These are phyloP conservation scores for Hyles euphorbiae DNA, from an alignment of 1,140 invertebrate species.

Conservation along the genomic window DNA sequence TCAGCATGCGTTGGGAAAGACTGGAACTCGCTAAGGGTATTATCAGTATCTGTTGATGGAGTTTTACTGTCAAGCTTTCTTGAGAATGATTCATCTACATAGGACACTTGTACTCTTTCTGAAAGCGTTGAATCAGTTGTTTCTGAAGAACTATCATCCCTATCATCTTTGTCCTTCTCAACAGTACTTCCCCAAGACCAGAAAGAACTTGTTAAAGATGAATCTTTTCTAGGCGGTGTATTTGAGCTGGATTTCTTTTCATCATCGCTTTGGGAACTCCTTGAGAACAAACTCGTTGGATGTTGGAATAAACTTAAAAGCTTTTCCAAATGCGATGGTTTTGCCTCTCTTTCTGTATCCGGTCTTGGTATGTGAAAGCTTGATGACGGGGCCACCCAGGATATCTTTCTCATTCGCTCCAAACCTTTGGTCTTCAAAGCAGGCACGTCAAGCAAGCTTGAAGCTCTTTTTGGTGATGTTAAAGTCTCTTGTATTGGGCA, in stretches of 20 bases:
- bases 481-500: conserved; percentile 37
- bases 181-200: conserved; percentile 65
- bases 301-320: conserved; percentile 76
- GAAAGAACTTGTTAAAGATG: conserved; percentile 61
- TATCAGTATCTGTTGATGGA: conserved; percentile 64
- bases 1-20: conserved; percentile 36
- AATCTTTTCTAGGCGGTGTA: conserved; percentile 65
- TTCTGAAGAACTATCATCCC: conserved; percentile 52
- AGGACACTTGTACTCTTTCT: conserved; percentile 62
- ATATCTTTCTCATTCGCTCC: conserved; percentile 73
- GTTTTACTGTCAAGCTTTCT: conserved; percentile 66
- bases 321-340: conserved; percentile 75
- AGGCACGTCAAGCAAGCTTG: conserved; percentile 66
- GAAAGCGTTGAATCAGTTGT: conserved; percentile 62
- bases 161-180: conserved; percentile 53
- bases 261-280: conserved; percentile 45
- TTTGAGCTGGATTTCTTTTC: conserved; percentile 55
- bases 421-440: conserved; percentile 59
- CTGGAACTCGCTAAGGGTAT: conserved; percentile 64
- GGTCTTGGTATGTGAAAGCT: conserved; percentile 58
- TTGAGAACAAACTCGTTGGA: conserved; percentile 73
- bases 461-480: conserved; percentile 61
- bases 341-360: conserved; percentile 55
- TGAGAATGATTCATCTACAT: conserved; percentile 64
- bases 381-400: conserved; percentile 73